Percentiles rank a stretch among this genome's conserved stretches.
These are phyloP conservation scores for Lasaia peninsularis DNA, from an alignment of 1,140 invertebrate species.

Conservation along the genomic window DNA sequence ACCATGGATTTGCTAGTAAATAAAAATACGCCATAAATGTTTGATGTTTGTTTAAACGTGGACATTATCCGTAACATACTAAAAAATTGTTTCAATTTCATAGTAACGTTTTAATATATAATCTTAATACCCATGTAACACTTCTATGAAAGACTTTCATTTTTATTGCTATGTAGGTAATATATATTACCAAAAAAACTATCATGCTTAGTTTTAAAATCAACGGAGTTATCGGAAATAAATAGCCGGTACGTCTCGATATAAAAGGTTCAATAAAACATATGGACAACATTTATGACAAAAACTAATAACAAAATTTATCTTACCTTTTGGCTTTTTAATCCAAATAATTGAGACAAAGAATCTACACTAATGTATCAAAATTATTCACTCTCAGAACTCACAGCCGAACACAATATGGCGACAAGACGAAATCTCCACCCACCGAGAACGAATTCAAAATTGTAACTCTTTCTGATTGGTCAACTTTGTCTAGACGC, in stretches of 20 bases:
- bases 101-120: too few species aligned
- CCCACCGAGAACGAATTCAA: slow-evolving; percentile 66
- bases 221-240: slow-evolving; percentile 25
- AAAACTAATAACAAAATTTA: slow-evolving; percentile 53
- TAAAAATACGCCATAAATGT: neutral
- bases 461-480: slow-evolving; percentile 61
- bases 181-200: too few species aligned
- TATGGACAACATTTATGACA: slow-evolving; percentile 40
- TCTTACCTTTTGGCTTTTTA: slow-evolving; percentile 58
- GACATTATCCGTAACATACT: neutral
- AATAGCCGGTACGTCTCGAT: slow-evolving; percentile 23
- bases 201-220: slow-evolving; percentile 23
- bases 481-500: slow-evolving; percentile 53
- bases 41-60: neutral
- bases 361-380: slow-evolving; percentile 61
- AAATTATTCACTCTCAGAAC: slow-evolving; percentile 65
- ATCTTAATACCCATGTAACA: too few species aligned
- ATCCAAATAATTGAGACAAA: slow-evolving; percentile 61
- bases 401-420: slow-evolving; percentile 73
- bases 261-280: slow-evolving; percentile 12
- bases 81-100: too few species aligned
- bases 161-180: too few species aligned
- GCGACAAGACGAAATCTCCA: slow-evolving; percentile 69
- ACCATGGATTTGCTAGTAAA: slow-evolving; percentile 29
- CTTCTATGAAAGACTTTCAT: too few species aligned